These are phyloP conservation scores for Paragorgia papillata DNA, from an alignment of 92 coral and sea anemone genomes.

Conservation along the genomic window DNA sequence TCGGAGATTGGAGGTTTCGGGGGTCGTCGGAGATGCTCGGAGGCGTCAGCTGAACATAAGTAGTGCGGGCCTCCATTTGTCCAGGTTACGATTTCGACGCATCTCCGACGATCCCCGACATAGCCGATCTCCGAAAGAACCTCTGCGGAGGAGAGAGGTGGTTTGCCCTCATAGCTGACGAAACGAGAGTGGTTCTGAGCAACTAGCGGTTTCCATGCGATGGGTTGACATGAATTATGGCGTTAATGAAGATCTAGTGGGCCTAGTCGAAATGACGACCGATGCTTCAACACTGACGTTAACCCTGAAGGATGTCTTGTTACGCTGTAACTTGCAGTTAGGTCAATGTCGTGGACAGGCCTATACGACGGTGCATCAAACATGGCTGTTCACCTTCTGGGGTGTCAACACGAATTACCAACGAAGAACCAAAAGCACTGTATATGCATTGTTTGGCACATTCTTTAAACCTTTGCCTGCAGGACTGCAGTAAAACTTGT, in stretches of 20 bases:
- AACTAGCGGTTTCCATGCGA: slow-evolving; percentile 2
- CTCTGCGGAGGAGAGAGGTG: neutral
- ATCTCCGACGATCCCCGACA: too few relatives aligned
- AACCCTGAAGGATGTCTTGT: slow-evolving; percentile 23
- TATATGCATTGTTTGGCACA: slow-evolving; percentile 20
- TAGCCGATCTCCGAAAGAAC: too few relatives aligned
- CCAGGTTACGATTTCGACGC: too few relatives aligned
- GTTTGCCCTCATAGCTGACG: slow-evolving; percentile 27
- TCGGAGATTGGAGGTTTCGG: too few relatives aligned
- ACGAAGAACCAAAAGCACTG: slow-evolving; percentile 23
- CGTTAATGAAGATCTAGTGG: slow-evolving; percentile 14
- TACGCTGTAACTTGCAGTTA: slow-evolving; percentile 16
- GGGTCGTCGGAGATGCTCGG: too few relatives aligned
- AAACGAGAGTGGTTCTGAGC: slow-evolving; percentile 24
- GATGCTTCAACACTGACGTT: slow-evolving; percentile 10
- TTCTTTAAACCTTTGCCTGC: slow-evolving; percentile 13
- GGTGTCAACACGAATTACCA: slow-evolving; percentile 14
- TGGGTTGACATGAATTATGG: slow-evolving; percentile 13
- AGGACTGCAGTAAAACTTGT: slow-evolving; percentile 13
- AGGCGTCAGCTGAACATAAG: too few relatives aligned
- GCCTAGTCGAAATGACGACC: slow-evolving; percentile 3
- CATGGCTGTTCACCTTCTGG: slow-evolving; percentile 27
- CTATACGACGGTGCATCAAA: slow-evolving; percentile 19
- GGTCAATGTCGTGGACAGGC: slow-evolving; percentile 32
- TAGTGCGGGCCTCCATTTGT: too few relatives aligned